Conservation (phyloP, 2,797 vertebrate genomes). For the Pelochelys cantorii region DNA sequence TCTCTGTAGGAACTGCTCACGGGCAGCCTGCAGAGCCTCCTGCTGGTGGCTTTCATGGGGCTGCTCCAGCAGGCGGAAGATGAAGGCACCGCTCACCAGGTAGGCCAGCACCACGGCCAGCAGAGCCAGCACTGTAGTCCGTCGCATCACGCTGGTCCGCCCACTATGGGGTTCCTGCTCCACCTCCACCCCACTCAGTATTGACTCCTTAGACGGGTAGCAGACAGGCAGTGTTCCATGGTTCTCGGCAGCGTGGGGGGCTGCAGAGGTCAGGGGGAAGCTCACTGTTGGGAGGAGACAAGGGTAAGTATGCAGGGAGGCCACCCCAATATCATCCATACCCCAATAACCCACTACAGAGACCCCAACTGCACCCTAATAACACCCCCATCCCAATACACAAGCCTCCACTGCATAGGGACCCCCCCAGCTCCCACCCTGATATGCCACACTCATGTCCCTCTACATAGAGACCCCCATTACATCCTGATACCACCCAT, state of each 20-base stretch:
- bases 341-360: neutral
- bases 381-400: neutral
- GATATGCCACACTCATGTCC: too few species aligned
- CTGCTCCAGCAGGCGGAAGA: slow-evolving; percentile 89
- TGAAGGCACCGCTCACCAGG: slow-evolving; percentile 89
- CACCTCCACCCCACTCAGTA: slow-evolving; percentile 43
- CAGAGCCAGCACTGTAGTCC: slow-evolving; percentile 88
- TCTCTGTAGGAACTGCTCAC: slow-evolving; percentile 80
- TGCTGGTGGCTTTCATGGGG: slow-evolving; percentile 81
- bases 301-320: neutral
- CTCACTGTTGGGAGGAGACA: neutral
- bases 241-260: neutral
- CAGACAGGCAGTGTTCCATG: slow-evolving; percentile 11
- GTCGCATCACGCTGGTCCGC: slow-evolving; percentile 84
- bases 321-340: neutral
- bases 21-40: slow-evolving; percentile 69
- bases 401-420: too few species aligned
- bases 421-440: too few species aligned
- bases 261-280: neutral
- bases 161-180: slow-evolving; percentile 46
- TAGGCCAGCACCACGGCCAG: slow-evolving; percentile 88
- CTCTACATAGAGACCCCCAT: too few species aligned
- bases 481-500: too few species aligned
- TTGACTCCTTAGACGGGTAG: slow-evolving; percentile 54
- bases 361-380: neutral